Evolutionary conservation across 2,113 vertebrate species (phyloP).

Genomic region (Eira barbara): DNA sequence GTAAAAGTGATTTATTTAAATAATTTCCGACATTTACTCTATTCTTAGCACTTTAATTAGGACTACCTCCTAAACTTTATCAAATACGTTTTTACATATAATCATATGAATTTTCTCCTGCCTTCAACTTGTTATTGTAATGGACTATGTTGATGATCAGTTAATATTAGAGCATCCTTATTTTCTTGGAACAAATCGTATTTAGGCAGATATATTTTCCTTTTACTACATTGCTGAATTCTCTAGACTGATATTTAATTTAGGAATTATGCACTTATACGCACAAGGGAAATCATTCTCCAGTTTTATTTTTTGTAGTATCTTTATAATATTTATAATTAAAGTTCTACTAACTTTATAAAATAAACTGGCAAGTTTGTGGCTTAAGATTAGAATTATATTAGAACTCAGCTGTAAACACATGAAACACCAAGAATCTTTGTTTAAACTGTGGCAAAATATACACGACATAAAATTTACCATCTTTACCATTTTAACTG

Average conservation of each 20-base stretch:
- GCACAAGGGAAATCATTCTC: background rate
- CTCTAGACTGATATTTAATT: constrained; percentile 11
- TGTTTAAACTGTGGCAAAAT: background rate
- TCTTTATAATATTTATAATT: background rate
- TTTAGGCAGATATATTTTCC: background rate
- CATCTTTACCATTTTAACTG: background rate
- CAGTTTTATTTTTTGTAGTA: background rate
- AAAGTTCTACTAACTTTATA: background rate
- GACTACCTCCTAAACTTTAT: too few relatives aligned
- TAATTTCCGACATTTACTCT: too few relatives aligned
- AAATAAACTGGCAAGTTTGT: background rate
- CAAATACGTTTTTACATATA: too few relatives aligned
- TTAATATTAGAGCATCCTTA: background rate
- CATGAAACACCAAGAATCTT: background rate
- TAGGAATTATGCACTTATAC: background rate
- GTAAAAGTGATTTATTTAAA: background rate
- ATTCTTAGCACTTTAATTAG: too few relatives aligned
- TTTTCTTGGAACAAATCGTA: background rate
- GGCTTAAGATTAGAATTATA: background rate
- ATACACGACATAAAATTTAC: background rate
- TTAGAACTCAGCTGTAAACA: background rate
- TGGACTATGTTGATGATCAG: background rate
- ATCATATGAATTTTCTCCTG: too few relatives aligned
- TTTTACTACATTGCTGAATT: background rate
- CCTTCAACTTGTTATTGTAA: too few relatives aligned